phyloP scores from a whole-genome alignment of 1,140 invertebrate species.

The Musca domestica region DNA sequence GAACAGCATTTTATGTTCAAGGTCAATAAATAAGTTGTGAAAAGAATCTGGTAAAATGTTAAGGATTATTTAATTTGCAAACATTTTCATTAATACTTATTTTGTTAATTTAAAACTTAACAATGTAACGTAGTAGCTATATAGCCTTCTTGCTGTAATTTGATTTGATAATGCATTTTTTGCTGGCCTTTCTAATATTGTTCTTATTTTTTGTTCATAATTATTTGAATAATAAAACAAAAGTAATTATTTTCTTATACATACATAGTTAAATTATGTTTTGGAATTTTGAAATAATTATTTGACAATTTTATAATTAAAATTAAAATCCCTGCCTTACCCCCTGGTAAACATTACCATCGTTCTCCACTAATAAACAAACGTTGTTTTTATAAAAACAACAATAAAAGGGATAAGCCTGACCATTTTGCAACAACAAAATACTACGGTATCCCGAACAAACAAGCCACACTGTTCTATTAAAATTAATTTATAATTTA shows the following conservation, averaged over 20 bases:
- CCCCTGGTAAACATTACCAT: too few relatives aligned
- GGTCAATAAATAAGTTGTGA: too few relatives aligned
- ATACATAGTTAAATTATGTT: constrained; percentile 13
- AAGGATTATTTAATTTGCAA: not conserved
- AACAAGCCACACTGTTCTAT: too few relatives aligned
- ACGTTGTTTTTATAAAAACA: too few relatives aligned
- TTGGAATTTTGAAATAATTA: not conserved
- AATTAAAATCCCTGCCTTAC: too few relatives aligned
- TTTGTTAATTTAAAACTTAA: constrained; percentile 14
- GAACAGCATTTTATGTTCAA: too few relatives aligned
- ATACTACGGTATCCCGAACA: too few relatives aligned
- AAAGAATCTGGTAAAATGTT: not conserved
- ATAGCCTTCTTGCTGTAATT: not conserved
- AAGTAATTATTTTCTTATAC: not conserved
- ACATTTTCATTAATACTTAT: not conserved
- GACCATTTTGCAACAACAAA: too few relatives aligned
- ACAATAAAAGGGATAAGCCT: too few relatives aligned
- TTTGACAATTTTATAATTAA: not conserved
- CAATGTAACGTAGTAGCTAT: constrained; percentile 10
- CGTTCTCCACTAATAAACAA: too few relatives aligned
- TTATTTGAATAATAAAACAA: constrained; percentile 20
- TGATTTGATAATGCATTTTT: not conserved
- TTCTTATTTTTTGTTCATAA: constrained; percentile 3
- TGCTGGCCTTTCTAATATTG: not conserved
- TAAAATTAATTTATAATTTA: too few relatives aligned